Percentiles rank a stretch among this genome's conserved stretches.
Evolutionary conservation across 1,140 invertebrate genomes (phyloP).

Genomic region (Tribolium castaneum): DNA sequence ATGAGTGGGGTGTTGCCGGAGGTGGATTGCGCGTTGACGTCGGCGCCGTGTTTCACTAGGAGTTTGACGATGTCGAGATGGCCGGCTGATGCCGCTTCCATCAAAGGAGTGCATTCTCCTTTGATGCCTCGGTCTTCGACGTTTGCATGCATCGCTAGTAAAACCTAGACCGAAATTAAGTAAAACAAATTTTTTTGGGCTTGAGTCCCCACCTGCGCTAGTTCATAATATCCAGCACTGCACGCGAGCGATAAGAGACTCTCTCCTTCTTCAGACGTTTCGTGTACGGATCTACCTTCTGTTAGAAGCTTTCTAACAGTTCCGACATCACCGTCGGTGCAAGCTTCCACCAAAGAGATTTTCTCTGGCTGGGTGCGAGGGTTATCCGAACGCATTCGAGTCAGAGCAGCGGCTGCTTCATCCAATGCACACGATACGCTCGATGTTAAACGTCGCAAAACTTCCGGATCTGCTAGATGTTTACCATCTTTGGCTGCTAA

Average conservation of each 20-base stretch:
- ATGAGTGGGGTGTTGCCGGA: conserved; percentile 96
- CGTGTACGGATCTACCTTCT: conserved; percentile 90
- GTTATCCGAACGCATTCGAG: conserved; percentile 91
- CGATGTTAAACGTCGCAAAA: conserved; percentile 84
- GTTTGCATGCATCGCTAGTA: conserved; percentile 96
- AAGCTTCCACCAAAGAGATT: conserved; percentile 86
- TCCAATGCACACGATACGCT: conserved; percentile 93
- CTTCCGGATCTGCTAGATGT: conserved; percentile 83
- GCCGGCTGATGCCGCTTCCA: conserved; percentile 96
- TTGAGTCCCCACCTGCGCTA: conserved; percentile 80
- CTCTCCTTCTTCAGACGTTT: conserved; percentile 94
- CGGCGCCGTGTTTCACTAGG: conserved; percentile 90
- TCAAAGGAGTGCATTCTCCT: conserved; percentile 95
- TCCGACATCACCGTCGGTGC: conserved; percentile 91
- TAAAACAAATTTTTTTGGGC: not conserved
- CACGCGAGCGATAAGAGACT: conserved; percentile 91
- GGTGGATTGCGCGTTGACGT: conserved; percentile 96
- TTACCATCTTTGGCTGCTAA: conserved; percentile 83
- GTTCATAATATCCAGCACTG: conserved; percentile 93
- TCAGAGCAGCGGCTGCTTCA: conserved; percentile 94
- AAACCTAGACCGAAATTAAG: conserved; percentile 71
- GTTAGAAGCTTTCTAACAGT: conserved; percentile 90
- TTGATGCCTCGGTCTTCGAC: conserved; percentile 94
- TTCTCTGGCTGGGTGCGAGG: conserved; percentile 67
- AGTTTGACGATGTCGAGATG: conserved; percentile 95